A percentile compares a stretch with the other conserved stretches of the same genome.
These are phyloP conservation scores for Murina feae DNA, from an alignment of 2,113 vertebrate genomes.

Conservation along the genomic window DNA sequence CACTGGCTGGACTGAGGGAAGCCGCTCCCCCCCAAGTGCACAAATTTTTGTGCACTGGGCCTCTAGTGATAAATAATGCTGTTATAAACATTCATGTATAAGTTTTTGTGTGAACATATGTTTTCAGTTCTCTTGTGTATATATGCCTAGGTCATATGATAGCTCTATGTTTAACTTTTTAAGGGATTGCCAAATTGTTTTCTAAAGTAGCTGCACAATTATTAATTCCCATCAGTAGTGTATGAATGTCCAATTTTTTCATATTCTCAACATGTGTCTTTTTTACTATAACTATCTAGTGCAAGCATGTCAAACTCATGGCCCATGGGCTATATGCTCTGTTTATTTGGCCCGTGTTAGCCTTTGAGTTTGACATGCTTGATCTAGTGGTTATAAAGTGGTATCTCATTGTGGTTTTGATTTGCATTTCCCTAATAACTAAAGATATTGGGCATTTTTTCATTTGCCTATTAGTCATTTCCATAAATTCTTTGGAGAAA, in stretches of 20 bases:
- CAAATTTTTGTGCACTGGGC: no score
- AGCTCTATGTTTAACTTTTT: not conserved
- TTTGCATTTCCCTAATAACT: not conserved
- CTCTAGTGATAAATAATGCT: not conserved
- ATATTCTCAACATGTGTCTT: not conserved
- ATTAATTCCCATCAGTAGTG: not conserved
- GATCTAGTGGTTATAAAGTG: no score
- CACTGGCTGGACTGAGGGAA: no score
- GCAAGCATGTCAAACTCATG: no score
- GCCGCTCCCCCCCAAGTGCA: no score
- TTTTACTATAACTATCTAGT: not conserved
- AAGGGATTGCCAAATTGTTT: not conserved
- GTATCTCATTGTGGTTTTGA: not conserved
- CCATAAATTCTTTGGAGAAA: not conserved
- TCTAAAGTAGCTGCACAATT: not conserved
- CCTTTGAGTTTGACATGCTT: no score
- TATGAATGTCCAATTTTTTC: not conserved
- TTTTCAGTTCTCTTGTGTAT: not conserved
- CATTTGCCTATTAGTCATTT: not conserved
- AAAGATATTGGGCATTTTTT: not conserved
- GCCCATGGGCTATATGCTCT: no score
- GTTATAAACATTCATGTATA: not conserved
- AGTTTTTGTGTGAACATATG: not conserved
- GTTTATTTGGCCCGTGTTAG: no score
- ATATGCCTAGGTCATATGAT: not conserved